Conservation (phyloP, 2,888 invertebrate genomes). For the Adineta ricciae region DNA sequence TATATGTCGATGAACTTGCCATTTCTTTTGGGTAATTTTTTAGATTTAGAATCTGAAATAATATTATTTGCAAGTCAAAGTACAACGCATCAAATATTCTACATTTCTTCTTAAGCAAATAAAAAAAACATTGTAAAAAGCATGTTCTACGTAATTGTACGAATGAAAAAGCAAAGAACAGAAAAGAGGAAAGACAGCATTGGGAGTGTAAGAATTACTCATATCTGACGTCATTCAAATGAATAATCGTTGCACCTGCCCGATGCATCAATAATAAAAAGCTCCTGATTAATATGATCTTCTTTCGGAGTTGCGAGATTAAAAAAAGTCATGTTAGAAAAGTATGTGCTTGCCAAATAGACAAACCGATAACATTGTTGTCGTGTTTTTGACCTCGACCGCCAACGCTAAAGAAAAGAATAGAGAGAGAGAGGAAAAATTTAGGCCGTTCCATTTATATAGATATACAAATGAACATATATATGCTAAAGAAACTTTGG, state of each 20-base stretch:
- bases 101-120: too few relatives aligned
- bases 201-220: background rate
- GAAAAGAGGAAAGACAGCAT: background rate
- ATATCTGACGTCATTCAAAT: background rate
- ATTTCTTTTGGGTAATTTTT: background rate
- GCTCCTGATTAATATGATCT: too few relatives aligned
- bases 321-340: background rate
- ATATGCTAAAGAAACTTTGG: too few relatives aligned
- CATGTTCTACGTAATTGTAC: too few relatives aligned
- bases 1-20: background rate
- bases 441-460: background rate
- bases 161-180: too few relatives aligned
- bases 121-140: too few relatives aligned
- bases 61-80: too few relatives aligned
- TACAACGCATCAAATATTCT: too few relatives aligned
- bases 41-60: background rate
- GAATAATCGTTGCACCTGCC: too few relatives aligned
- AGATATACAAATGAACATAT: background rate
- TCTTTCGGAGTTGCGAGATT: too few relatives aligned
- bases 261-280: too few relatives aligned
- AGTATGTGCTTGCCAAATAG: background rate
- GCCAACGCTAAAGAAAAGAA: background rate
- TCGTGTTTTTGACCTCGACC: background rate
- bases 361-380: background rate
- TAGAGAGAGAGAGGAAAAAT: background rate